Evolutionary conservation across 2,888 invertebrate species (phyloP), one percentile per base, ranked within the genome.

Genomic region (Rotaria socialis): DNA sequence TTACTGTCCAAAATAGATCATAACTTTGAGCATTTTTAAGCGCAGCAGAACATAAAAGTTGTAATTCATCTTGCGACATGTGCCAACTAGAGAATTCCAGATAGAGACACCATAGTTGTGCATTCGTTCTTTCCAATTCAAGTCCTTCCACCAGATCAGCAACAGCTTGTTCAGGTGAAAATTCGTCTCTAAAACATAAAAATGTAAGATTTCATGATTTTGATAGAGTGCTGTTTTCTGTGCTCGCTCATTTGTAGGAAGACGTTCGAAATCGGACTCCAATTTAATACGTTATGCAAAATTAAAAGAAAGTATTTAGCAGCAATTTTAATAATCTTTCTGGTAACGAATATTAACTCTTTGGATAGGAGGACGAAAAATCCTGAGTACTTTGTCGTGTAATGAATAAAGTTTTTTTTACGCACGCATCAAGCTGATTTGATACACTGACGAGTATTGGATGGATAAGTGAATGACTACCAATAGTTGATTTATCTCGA

Each of bases 1-100:
- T 47, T 80, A 80, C 80, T 10, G 80, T 80, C 80, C 80, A 80
- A 47, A 80, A 80, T 80, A 80, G 47, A 47, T 80, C 80, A 80
- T 80, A 80, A 80, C 80, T 80, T 80, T 80, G 80, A n/a, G 80
- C 22, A 47, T 80, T 80, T 47, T 80, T 80, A 19, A 80, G 47
- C n/a, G 80, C 43, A 47, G 80, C 80, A 10, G 14, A 47, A 80
- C 80, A 80, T 47, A 80, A 47, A 24, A 11, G 80, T 10, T 80
- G 47, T n/a, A 80, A n/a, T 80, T 80, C 80, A 80, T 11, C 41
- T n/a, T 41, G 10, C 8, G 80, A 43, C 80, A 80, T 80, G n/a
- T 80, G 43, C 47, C 43, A 80, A 80, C 80, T 80, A 0, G 80
- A 80, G 24, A 80, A 80, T 80, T 80, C 80, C 8, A 80, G 47